Percentiles rank a stretch among this genome's conserved stretches.
phyloP scores from a whole-genome alignment of 1,140 invertebrate genomes.

The Chymomyza costata region DNA sequence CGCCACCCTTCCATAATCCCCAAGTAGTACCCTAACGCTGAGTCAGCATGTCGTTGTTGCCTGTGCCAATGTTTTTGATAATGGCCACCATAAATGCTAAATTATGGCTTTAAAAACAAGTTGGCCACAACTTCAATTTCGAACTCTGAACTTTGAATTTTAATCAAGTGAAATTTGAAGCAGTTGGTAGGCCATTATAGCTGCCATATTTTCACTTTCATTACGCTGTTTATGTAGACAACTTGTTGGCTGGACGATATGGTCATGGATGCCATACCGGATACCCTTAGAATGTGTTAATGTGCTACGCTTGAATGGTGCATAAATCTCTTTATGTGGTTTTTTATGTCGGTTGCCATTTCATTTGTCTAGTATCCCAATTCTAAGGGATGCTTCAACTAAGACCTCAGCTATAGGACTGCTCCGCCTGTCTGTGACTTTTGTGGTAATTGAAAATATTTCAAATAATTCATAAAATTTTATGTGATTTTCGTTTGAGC shows the following conservation, averaged over 20 bases:
- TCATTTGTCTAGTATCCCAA: slow-evolving; percentile 44
- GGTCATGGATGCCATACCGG: background rate
- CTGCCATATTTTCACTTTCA: slow-evolving; percentile 59
- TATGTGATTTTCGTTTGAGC: slow-evolving; percentile 57
- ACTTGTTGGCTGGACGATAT: slow-evolving; percentile 13
- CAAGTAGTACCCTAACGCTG: slow-evolving; percentile 26
- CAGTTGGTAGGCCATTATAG: slow-evolving; percentile 49
- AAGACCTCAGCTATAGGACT: slow-evolving; percentile 20
- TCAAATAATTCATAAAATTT: slow-evolving; percentile 72
- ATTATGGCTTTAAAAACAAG: slow-evolving; percentile 38
- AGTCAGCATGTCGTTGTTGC: background rate
- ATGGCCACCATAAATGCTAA: slow-evolving; percentile 58
- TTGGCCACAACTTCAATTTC: slow-evolving; percentile 14
- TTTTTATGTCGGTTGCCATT: slow-evolving; percentile 31
- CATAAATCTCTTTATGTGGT: slow-evolving; percentile 69
- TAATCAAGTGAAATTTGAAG: slow-evolving; percentile 65
- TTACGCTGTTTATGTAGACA: slow-evolving; percentile 41
- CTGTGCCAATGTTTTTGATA: slow-evolving; percentile 29
- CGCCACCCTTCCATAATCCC: background rate
- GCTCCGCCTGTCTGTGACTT: background rate
- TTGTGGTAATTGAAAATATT: slow-evolving; percentile 69
- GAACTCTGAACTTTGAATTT: slow-evolving; percentile 56
- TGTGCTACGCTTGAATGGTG: slow-evolving; percentile 62
- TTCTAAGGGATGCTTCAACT: slow-evolving; percentile 13
- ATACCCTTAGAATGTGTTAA: slow-evolving; percentile 59